Base-by-base conservation (phyloP, 2,113 vertebrate genomes). In the Triplophysa siluroides region DNA sequence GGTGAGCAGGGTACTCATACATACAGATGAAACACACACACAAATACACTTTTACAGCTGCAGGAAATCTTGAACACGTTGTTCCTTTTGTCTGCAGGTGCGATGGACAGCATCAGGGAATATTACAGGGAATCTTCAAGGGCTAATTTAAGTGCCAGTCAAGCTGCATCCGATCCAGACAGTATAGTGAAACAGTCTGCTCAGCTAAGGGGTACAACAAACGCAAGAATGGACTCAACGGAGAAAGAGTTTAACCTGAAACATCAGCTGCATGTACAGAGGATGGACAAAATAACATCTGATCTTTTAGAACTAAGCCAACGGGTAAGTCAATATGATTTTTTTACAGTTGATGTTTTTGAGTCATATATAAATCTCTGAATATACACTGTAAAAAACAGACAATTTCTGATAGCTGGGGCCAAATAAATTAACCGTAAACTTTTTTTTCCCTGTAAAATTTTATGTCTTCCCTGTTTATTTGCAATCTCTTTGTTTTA, bases 41-140 rank as follows among this genome's bases (percentile, higher is more conserved):
- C 10, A 29, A 43, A 29, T 26, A 67, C 23, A 38, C 23, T 10
- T 21, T 63, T 10, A 19, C 13, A 8, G 16, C 50, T 24, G 21
- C 62, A 26, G 65, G 72, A 26, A 38, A 52, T 26, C 13, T 68
- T 7, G 64, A 54, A 8, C 43, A 14, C 43, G 12, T 67, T 63
- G 3, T 63, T 21, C 0, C 7, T 61, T 16, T 61, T 77, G 24
- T 84, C 6, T 38, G 33, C 33, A 99, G 98, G 98, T 2, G 96
- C 97, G 56, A 85, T 94, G 91, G 95, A 95, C 52, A 98, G 96
- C 72, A 95, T 99, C 84, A 88, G 89, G 78, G 90, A 92, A 71
- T 97, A 97, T 64, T 93, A 95, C 85, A 86, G 89, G 71, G 87
- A 94, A 88, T 98, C 97, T 45, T 72, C 85, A 1, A 90, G 84